phyloP scores from a whole-genome alignment of 2,888 invertebrate genomes.

The Lepeophtheirus nordmannii region DNA sequence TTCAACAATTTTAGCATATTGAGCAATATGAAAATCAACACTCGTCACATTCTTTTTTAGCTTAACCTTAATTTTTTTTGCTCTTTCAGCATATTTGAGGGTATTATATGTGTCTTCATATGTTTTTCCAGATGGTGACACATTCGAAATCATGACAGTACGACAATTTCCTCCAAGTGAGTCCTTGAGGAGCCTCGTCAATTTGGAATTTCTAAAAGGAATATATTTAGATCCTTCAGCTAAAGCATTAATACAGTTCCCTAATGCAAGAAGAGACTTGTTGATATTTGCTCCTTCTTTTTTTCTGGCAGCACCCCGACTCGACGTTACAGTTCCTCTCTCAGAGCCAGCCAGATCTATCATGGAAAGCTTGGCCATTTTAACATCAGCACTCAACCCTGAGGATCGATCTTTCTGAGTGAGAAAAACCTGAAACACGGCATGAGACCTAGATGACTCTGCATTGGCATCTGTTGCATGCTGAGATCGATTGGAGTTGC shows the following conservation, averaged over 20 bases:
- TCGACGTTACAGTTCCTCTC: conserved; percentile 70
- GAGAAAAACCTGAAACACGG: conserved; percentile 58
- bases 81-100: conserved; percentile 64
- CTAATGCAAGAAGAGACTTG: background rate
- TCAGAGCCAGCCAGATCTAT: conserved; percentile 90
- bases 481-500: conserved; percentile 73
- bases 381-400: conserved; percentile 43
- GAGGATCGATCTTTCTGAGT: conserved; percentile 38
- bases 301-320: conserved; percentile 58
- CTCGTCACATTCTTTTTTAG: conserved; percentile 55
- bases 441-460: conserved; percentile 85
- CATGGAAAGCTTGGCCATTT: conserved; percentile 75
- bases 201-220: conserved; percentile 65
- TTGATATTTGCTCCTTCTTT: conserved; percentile 90
- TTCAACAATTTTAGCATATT: conserved; percentile 55
- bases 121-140: conserved; percentile 57
- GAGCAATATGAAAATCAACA: conserved; percentile 49
- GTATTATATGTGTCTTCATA: conserved; percentile 90
- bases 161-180: conserved; percentile 82
- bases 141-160: conserved; percentile 84
- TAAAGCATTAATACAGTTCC: conserved; percentile 61
- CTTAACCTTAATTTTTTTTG: conserved; percentile 58
- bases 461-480: conserved; percentile 90
- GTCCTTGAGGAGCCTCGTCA: conserved; percentile 75
- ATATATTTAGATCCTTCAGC: conserved; percentile 68